Evolutionary conservation across 2,113 vertebrate species (phyloP).

Genomic region (Dryoscopus gambensis): DNA sequence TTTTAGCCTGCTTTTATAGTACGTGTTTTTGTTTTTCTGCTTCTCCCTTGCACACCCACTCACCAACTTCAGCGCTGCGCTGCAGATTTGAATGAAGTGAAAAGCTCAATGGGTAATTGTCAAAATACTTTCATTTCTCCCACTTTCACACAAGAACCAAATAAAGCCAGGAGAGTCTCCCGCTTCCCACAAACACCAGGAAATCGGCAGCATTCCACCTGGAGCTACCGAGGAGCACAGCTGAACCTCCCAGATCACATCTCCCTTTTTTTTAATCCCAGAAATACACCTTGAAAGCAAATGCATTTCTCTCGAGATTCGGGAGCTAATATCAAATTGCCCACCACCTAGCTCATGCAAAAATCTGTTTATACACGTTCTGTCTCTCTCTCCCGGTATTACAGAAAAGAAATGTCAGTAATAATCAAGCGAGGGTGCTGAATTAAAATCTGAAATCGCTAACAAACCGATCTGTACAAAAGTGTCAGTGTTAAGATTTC

Average conservation of each 20-base stretch:
- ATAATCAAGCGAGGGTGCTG: slow-evolving; percentile 57
- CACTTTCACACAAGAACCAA: slow-evolving; percentile 27
- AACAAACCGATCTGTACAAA: slow-evolving; percentile 54
- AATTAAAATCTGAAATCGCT: slow-evolving; percentile 56
- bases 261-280: not conserved
- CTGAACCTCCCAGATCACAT: not conserved
- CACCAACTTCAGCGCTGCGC: not conserved
- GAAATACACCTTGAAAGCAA: slow-evolving; percentile 3
- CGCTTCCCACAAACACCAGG: not conserved
- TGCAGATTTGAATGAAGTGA: slow-evolving; percentile 49
- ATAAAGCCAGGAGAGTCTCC: slow-evolving; percentile 9
- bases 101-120: slow-evolving; percentile 64
- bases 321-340: not conserved
- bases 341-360: not conserved
- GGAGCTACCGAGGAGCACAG: not conserved
- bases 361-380: slow-evolving; percentile 47
- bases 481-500: slow-evolving; percentile 55
- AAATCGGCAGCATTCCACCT: slow-evolving; percentile 21
- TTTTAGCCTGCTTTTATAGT: slow-evolving; percentile 14
- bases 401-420: slow-evolving; percentile 57
- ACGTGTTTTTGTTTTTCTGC: slow-evolving; percentile 17
- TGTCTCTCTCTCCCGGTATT: not conserved
- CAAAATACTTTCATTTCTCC: slow-evolving; percentile 25
- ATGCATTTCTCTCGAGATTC: not conserved
- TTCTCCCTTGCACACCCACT: slow-evolving; percentile 58